Conservation (phyloP, 2,888 invertebrate genomes). For the Athalia rosae region DNA sequence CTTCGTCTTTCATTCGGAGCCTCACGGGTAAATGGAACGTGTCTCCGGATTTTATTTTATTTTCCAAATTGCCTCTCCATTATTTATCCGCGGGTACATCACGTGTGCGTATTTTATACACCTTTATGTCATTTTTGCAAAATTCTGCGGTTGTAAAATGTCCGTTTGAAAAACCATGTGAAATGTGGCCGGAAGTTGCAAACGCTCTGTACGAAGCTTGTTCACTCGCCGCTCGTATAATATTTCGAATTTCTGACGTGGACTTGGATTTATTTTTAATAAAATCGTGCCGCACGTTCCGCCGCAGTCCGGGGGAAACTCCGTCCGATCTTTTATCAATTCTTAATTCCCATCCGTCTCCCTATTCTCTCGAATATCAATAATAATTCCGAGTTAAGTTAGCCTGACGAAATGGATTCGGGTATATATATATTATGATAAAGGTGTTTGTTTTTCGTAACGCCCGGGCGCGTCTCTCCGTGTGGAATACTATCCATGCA, state of each 20-base stretch:
- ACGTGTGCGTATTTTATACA: neutral
- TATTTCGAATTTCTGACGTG: no score
- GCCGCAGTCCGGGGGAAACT: no score
- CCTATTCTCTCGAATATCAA: neutral
- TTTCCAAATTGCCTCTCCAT: no score
- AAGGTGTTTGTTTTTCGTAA: slow-evolving; percentile 16
- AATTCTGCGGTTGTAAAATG: slow-evolving; percentile 2
- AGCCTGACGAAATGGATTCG: slow-evolving; percentile 11
- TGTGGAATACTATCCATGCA: slow-evolving; percentile 33
- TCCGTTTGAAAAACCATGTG: slow-evolving; percentile 25
- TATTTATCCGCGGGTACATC: no score
- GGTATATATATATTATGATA: neutral
- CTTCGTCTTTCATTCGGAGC: no score
- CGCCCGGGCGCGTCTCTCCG: neutral
- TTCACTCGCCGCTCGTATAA: slow-evolving; percentile 5
- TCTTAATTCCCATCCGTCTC: no score
- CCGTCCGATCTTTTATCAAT: no score
- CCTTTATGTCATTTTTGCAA: neutral
- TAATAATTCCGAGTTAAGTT: neutral
- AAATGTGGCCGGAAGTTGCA: slow-evolving; percentile 25
- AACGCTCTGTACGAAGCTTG: neutral
- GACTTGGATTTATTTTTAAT: no score
- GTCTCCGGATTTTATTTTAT: no score
- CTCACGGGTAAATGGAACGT: no score
- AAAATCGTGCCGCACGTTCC: no score